phyloP scores from a whole-genome alignment of 2,888 invertebrate species.

The Noctua fimbriata region DNA sequence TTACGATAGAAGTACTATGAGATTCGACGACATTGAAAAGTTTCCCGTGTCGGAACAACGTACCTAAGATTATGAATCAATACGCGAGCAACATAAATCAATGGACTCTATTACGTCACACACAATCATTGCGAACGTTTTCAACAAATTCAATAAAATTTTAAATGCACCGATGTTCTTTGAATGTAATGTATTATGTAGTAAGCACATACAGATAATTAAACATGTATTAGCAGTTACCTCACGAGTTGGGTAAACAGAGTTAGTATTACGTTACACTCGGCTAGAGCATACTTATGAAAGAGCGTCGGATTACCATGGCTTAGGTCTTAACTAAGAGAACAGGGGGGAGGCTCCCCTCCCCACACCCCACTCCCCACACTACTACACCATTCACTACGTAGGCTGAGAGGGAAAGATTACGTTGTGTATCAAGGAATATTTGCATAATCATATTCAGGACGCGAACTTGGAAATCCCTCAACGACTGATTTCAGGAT shows the following conservation, averaged over 20 bases:
- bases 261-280: conserved; percentile 42
- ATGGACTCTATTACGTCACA: conserved; percentile 59
- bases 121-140: conserved; percentile 42
- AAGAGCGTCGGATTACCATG: conserved; percentile 47
- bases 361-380: conserved; percentile 27
- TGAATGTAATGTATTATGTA: conserved; percentile 61
- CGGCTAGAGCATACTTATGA: conserved; percentile 42
- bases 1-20: conserved; percentile 17
- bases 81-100: conserved; percentile 62
- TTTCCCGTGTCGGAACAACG: conserved; percentile 34
- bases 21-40: conserved; percentile 47
- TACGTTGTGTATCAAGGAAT: conserved; percentile 67
- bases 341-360: conserved; percentile 24
- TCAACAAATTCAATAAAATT: conserved; percentile 61
- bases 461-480: conserved; percentile 65
- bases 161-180: conserved; percentile 49
- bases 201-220: conserved; percentile 50
- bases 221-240: conserved; percentile 62
- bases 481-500: conserved; percentile 49
- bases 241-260: conserved; percentile 55
- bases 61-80: conserved; percentile 62
- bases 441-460: conserved; percentile 81
- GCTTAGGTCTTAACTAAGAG: conserved; percentile 49
- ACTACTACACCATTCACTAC: conserved; percentile 71
- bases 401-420: conserved; percentile 61